phyloP scores from a whole-genome alignment of 1,140 invertebrate species.

The Marisa cornuarietis region DNA sequence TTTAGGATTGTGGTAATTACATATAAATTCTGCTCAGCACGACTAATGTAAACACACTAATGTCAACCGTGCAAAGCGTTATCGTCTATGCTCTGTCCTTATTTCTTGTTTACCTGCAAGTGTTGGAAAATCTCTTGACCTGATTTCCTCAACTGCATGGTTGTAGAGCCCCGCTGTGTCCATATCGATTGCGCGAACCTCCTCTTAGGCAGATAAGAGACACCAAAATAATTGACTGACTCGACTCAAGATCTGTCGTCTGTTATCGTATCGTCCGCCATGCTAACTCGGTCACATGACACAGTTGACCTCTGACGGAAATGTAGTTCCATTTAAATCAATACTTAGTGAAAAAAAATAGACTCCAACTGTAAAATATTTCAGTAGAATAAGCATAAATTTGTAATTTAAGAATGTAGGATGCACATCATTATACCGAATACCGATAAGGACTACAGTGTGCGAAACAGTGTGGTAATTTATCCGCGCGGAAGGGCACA shows the following conservation, averaged over 20 bases:
- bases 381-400: too few species aligned
- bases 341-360: neutral
- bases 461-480: neutral
- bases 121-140: constrained; percentile 4
- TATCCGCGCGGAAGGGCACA: neutral
- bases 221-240: neutral
- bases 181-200: neutral
- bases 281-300: constrained; percentile 12
- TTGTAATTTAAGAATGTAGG: neutral
- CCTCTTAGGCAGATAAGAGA: constrained; percentile 5
- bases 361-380: neutral
- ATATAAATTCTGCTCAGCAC: too few species aligned
- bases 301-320: constrained; percentile 17
- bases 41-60: too few species aligned
- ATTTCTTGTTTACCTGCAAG: constrained; percentile 12
- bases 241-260: constrained; percentile 2
- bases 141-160: constrained; percentile 8
- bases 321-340: neutral
- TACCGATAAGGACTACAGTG: neutral
- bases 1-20: too few species aligned
- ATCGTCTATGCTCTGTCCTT: too few species aligned
- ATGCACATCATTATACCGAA: neutral
- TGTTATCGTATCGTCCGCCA: constrained; percentile 8
- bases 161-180: constrained; percentile 2
- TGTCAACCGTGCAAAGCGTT: too few species aligned